These are phyloP conservation scores for Anoura caudifer DNA, from an alignment of 2,113 vertebrate genomes.

Conservation along the genomic window DNA sequence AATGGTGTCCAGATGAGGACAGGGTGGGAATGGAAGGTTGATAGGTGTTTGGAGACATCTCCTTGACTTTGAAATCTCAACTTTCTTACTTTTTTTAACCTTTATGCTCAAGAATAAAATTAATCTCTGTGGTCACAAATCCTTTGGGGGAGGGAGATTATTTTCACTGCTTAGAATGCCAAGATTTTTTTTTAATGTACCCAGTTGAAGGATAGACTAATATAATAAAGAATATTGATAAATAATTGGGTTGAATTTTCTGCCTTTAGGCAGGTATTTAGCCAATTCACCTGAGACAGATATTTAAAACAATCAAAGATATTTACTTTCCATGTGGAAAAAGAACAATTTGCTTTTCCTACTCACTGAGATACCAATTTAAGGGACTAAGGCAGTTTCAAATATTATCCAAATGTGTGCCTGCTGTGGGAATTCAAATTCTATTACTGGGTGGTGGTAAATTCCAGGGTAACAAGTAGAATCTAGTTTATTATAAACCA, in stretches of 20 bases:
- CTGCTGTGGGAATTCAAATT: background rate
- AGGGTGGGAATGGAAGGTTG: background rate
- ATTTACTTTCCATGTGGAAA: background rate
- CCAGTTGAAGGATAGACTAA: background rate
- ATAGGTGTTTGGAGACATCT: background rate
- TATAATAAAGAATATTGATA: constrained; percentile 1
- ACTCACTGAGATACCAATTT: background rate
- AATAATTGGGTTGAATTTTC: background rate
- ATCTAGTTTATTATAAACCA: background rate
- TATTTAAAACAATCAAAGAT: constrained; percentile 10
- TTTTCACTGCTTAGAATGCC: background rate
- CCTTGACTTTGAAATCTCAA: constrained; percentile 60
- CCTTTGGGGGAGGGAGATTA: background rate
- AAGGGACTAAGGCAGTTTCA: background rate
- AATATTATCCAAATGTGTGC: background rate
- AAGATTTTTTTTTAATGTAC: background rate
- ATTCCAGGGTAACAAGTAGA: background rate
- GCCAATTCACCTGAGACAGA: background rate
- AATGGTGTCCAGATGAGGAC: constrained; percentile 32
- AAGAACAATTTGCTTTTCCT: background rate
- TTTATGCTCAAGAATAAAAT: constrained; percentile 37
- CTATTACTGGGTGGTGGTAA: background rate
- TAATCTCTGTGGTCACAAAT: background rate
- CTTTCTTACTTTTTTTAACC: constrained; percentile 21
- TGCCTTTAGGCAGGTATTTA: background rate